phyloP scores from a whole-genome alignment of 1,140 invertebrate genomes.

The Sesamia nonagrioides region DNA sequence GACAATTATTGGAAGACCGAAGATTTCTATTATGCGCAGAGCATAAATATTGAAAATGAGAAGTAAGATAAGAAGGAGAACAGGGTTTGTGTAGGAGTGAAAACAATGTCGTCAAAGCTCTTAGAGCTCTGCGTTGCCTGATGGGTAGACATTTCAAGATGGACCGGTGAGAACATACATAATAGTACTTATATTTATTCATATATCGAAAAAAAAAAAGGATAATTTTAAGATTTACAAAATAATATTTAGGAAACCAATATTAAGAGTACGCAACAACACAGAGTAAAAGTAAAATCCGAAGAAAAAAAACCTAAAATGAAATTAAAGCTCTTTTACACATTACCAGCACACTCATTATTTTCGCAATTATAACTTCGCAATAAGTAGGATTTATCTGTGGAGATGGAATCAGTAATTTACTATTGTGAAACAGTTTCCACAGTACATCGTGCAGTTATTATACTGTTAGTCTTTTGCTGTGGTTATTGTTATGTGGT shows the following conservation, averaged over 20 bases:
- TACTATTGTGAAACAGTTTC: constrained; percentile 25
- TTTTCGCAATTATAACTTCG: constrained; percentile 30
- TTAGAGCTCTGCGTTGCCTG: too few relatives aligned
- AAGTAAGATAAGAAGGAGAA: too few relatives aligned
- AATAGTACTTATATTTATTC: neutral
- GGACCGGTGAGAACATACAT: too few relatives aligned
- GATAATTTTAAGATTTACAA: too few relatives aligned
- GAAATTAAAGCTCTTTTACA: neutral
- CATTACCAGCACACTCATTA: constrained; percentile 20
- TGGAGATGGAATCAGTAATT: constrained; percentile 28
- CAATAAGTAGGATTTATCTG: constrained; percentile 33
- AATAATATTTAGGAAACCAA: neutral
- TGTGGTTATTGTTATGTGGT: constrained; percentile 2
- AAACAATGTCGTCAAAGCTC: too few relatives aligned
- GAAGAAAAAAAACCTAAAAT: neutral
- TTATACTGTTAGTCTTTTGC: neutral
- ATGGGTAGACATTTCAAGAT: too few relatives aligned
- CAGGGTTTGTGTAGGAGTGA: too few relatives aligned
- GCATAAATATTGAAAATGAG: too few relatives aligned
- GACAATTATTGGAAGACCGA: too few relatives aligned
- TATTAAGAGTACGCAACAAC: neutral
- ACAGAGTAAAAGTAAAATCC: neutral
- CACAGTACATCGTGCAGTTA: constrained; percentile 3
- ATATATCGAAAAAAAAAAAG: neutral
- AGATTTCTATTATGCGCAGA: too few relatives aligned